Percentiles rank a stretch among this genome's conserved stretches.
Conservation (phyloP, 2,113 vertebrate species). For the Sinocyclocheilus grahami region DNA sequence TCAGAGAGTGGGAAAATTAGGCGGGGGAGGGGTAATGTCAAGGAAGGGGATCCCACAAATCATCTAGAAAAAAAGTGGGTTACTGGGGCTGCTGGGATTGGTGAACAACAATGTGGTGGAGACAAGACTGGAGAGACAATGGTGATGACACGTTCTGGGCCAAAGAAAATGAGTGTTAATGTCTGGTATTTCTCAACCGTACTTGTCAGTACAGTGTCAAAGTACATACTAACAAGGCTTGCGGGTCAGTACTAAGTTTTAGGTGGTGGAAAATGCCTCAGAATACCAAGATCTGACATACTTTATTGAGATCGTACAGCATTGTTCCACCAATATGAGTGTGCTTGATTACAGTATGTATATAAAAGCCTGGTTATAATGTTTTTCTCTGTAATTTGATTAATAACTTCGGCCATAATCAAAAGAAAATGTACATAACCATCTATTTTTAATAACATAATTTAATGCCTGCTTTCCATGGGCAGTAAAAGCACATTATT, state of each 20-base stretch:
- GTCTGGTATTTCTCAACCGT: background rate
- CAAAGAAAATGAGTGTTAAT: background rate
- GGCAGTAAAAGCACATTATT: background rate
- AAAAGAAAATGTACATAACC: background rate
- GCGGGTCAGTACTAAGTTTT: background rate
- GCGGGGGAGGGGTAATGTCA: background rate
- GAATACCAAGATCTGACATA: background rate
- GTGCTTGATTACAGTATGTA: background rate
- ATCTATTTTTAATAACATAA: background rate
- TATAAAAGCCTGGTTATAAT: background rate
- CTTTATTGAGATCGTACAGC: background rate
- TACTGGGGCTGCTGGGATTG: slow-evolving; percentile 10
- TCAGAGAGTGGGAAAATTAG: background rate
- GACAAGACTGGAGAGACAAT: background rate
- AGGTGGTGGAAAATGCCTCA: background rate
- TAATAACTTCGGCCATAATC: background rate
- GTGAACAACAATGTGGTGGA: background rate
- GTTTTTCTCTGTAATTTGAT: background rate
- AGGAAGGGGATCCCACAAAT: slow-evolving; percentile 6
- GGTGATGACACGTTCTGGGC: background rate
- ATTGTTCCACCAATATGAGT: background rate
- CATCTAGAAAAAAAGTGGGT: background rate
- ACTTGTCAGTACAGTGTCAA: background rate
- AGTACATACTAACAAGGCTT: background rate
- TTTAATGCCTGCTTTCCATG: background rate